phyloP scores from a whole-genome alignment of 2,113 vertebrate genomes.

The Callorhinus ursinus region DNA sequence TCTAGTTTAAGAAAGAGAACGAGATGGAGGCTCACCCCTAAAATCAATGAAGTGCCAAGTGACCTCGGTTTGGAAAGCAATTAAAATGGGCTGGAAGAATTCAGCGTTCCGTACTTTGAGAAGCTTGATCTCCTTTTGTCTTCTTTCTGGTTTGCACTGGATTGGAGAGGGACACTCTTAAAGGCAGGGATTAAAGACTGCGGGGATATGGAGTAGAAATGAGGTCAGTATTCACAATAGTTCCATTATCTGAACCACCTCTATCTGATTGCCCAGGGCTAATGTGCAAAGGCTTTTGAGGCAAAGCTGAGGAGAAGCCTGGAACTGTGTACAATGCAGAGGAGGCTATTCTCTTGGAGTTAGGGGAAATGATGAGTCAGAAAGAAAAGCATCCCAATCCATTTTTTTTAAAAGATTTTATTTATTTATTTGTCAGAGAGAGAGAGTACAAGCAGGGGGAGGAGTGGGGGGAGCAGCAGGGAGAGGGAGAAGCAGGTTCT shows the following conservation, averaged over 20 bases:
- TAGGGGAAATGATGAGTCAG: neutral
- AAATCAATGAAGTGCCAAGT: neutral
- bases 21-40: neutral
- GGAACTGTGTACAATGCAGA: neutral
- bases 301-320: neutral
- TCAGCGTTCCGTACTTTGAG: neutral
- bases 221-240: neutral
- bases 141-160: neutral
- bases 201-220: neutral
- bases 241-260: neutral
- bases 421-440: no score
- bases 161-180: neutral
- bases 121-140: neutral
- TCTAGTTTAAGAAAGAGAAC: neutral
- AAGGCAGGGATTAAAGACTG: neutral
- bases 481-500: no score
- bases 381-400: neutral
- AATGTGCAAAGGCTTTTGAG: neutral
- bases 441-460: no score
- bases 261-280: neutral
- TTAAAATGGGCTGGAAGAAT: neutral
- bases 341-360: neutral
- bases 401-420: neutral
- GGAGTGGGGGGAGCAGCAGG: no score
- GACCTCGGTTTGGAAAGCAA: neutral